Evolutionary conservation across 2,888 invertebrate species (phyloP), one percentile per base, ranked within the genome.

Genomic region (Aleiodes alternator): DNA sequence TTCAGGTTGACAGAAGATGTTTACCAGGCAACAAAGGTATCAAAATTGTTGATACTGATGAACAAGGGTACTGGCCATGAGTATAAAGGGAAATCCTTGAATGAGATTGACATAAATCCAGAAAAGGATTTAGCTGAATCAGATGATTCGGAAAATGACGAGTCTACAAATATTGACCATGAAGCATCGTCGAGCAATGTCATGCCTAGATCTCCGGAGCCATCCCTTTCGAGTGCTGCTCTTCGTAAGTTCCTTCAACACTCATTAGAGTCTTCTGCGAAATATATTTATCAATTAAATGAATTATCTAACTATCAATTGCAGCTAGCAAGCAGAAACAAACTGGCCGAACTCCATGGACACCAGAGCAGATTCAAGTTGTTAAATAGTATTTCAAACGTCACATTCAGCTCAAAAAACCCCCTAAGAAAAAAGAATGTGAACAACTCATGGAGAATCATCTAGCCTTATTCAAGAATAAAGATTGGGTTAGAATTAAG

Each of bases 21-120:
- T 9, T 72, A 72, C 12, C 71, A 51, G 34, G 50, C 71, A 2
- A 61, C 71, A 12, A 72, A 59, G 61, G 61, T 72, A 51, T 72
- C 71, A 1, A 61, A 72, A 51, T 34, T 72, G n/a, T 61, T 72
- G 9, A 61, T 72, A 31, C 51, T 72, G 9, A 72, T 72, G 71
- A 61, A 72, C 31, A 59, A 72, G 23, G 61, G 71, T 29, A 31
- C 16, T 43, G 71, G 71, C 11, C 23, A 72, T 50, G 11, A 72
- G 16, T 59, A 61, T 29, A 59, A 51, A 59, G 71, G 61, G 7
- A 72, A 72, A 31, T 72, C 71, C 4, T 51, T 72, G 11, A 50
- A 34, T 51, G 71, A 72, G 50, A 61, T 72, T 8, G 71, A 72
- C 31, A 72, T 72, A 11, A 31, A 72, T 34, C 61, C 51, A 23